Percentiles rank a stretch among this genome's conserved stretches.
Conservation (phyloP, 2,797 vertebrate species). For the Urophycis tenuis region DNA sequence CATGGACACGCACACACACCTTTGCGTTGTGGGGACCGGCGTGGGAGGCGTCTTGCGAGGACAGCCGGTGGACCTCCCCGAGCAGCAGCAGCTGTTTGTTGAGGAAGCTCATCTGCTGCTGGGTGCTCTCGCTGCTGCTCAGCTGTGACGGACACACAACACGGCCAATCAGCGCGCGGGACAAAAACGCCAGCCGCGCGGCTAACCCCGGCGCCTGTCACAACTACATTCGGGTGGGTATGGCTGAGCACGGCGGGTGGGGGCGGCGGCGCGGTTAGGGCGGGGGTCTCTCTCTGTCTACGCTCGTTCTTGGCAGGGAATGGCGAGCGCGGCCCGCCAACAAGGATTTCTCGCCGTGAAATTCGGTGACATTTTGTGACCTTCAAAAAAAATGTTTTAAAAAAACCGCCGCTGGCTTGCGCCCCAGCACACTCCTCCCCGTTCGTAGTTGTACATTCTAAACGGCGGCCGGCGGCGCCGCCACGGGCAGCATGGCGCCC, state of each 20-base stretch:
- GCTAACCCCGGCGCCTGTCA: slow-evolving; percentile 34
- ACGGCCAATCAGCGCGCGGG: slow-evolving; percentile 56
- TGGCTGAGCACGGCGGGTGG: neutral
- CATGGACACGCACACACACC: slow-evolving; percentile 50
- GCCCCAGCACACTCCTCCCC: too few relatives aligned
- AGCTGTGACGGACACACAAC: slow-evolving; percentile 74
- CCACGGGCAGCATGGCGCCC: too few relatives aligned
- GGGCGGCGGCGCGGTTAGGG: neutral
- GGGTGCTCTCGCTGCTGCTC: slow-evolving; percentile 89
- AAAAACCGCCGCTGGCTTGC: too few relatives aligned
- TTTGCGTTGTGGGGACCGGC: slow-evolving; percentile 80
- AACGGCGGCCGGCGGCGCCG: too few relatives aligned
- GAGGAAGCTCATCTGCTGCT: slow-evolving; percentile 98
- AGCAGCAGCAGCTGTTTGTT: slow-evolving; percentile 96
- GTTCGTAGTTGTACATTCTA: neutral
- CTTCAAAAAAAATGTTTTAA: too few relatives aligned
- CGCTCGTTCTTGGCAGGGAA: neutral
- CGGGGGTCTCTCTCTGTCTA: neutral
- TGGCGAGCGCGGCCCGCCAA: neutral
- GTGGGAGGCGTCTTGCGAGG: slow-evolving; percentile 84
- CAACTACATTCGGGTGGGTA: slow-evolving; percentile 7
- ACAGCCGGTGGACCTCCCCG: slow-evolving; percentile 93
- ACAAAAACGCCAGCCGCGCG: slow-evolving; percentile 41
- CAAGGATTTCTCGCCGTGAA: too few relatives aligned
- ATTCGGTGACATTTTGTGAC: neutral